A percentile compares a stretch with the other conserved stretches of the same genome.
These are phyloP conservation scores for Eupristina koningsbergeri DNA, from an alignment of 1,140 invertebrate genomes.

Conservation along the genomic window DNA sequence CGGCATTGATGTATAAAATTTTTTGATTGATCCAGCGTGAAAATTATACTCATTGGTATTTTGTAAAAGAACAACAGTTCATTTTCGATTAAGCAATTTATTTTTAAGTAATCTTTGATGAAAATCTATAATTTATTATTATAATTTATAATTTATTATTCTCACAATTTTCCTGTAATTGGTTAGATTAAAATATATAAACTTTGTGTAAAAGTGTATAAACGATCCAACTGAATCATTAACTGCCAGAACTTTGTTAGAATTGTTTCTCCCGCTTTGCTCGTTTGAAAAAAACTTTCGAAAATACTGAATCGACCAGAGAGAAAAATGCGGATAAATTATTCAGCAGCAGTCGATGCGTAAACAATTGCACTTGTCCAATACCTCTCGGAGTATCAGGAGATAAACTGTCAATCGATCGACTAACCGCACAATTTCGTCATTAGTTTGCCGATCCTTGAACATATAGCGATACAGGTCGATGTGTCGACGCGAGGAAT, in stretches of 20 bases:
- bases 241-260: not conserved
- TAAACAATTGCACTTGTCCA: constrained; percentile 60
- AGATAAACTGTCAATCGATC: constrained; percentile 24
- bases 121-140: not conserved
- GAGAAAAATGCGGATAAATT: not conserved
- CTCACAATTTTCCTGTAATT: constrained; percentile 8
- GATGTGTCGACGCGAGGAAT: not conserved
- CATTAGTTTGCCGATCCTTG: constrained; percentile 27
- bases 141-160: not conserved
- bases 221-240: not conserved
- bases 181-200: constrained; percentile 15
- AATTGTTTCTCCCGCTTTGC: not conserved
- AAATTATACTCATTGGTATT: not conserved
- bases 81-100: constrained; percentile 1
- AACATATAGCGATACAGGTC: constrained; percentile 9
- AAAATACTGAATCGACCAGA: not conserved
- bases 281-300: not conserved
- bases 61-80: not conserved
- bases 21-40: not conserved
- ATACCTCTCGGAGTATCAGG: constrained; percentile 43
- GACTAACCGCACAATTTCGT: constrained; percentile 16
- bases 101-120: constrained; percentile 14
- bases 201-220: constrained; percentile 1
- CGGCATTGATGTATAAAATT: too few relatives aligned
- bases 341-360: not conserved